Evolutionary conservation across 2,113 vertebrate genomes (phyloP).

Genomic region (Bolborhynchus lineola): DNA sequence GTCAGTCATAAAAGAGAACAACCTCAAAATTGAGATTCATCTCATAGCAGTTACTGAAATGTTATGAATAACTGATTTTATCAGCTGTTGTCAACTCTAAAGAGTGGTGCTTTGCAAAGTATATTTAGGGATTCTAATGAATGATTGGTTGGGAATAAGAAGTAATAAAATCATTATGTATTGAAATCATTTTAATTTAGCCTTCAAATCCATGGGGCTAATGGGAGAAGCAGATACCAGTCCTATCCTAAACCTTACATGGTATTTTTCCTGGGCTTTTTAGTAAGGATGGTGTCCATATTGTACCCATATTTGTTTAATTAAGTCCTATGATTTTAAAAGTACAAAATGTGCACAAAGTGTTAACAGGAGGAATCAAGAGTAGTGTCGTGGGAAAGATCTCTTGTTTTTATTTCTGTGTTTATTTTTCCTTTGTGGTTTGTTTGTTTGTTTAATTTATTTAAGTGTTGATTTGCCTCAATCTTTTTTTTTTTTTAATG

Average conservation of each 20-base stretch:
- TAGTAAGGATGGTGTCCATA: background rate
- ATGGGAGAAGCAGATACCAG: background rate
- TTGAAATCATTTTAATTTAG: background rate
- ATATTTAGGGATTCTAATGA: background rate
- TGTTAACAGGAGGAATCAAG: background rate
- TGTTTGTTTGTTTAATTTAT: background rate
- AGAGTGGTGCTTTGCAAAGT: background rate
- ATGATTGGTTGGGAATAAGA: background rate
- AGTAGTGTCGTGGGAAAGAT: background rate
- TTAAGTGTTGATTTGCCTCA: background rate
- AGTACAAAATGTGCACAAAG: background rate
- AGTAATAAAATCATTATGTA: background rate
- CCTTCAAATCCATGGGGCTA: background rate
- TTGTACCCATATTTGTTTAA: background rate
- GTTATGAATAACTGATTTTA: background rate
- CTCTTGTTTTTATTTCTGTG: background rate
- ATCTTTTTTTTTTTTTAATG: background rate
- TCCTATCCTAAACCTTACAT: background rate
- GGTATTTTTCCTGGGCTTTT: background rate
- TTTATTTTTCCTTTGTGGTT: background rate
- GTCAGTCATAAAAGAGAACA: background rate
- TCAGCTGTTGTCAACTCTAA: background rate
- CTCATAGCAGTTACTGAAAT: background rate
- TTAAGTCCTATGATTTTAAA: background rate
- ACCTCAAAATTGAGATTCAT: background rate